Conservation (phyloP, 2,797 vertebrate species). For the Heterohyrax brucei region DNA sequence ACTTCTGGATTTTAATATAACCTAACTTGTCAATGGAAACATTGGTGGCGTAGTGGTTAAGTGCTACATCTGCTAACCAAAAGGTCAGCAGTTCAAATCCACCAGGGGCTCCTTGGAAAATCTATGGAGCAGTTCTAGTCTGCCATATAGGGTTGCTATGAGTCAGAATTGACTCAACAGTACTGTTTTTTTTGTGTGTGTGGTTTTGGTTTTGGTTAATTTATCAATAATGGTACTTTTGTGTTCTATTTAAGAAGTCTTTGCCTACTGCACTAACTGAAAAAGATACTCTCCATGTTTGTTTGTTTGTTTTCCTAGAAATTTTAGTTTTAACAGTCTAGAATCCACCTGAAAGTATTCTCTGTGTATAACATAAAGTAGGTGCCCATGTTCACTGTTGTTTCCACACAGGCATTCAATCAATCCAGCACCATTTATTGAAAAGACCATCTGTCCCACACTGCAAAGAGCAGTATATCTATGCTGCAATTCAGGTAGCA, state of each 20-base stretch:
- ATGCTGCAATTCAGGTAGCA: not conserved
- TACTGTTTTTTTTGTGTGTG: too few species aligned
- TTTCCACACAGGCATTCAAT: not conserved
- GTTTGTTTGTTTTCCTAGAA: not conserved
- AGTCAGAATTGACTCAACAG: too few species aligned
- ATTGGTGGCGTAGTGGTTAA: too few species aligned
- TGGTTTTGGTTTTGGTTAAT: not conserved
- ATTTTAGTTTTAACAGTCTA: not conserved
- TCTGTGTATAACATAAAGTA: not conserved
- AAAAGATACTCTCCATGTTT: not conserved
- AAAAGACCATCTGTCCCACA: not conserved
- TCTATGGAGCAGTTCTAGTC: too few species aligned
- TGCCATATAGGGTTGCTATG: too few species aligned
- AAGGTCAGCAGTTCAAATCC: too few species aligned
- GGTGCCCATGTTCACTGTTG: not conserved
- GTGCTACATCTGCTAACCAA: too few species aligned
- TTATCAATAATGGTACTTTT: not conserved
- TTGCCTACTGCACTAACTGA: not conserved
- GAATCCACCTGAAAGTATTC: not conserved
- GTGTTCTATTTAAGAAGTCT: not conserved
- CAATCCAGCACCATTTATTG: not conserved
- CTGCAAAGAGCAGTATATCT: too few species aligned
- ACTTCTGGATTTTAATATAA: not conserved
- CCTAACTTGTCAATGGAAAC: conserved; percentile 1
- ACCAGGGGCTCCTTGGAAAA: too few species aligned